Conservation (phyloP, 2,113 vertebrate genomes). For the Mystacornis crossleyi region DNA sequence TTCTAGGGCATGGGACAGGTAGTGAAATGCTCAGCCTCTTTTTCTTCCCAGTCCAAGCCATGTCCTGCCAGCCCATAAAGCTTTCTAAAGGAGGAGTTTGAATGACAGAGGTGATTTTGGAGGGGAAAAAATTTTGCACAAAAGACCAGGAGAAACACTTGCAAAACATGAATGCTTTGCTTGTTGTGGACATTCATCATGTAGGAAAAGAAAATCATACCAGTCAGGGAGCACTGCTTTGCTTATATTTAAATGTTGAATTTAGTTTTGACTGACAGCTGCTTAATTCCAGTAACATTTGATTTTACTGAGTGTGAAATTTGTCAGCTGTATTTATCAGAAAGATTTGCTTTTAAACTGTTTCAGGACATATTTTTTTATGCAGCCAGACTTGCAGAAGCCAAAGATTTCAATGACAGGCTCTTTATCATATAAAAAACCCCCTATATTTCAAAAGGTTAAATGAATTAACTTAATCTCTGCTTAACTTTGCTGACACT, state of each 20-base stretch:
- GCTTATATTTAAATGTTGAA: background rate
- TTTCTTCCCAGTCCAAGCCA: background rate
- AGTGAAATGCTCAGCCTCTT: background rate
- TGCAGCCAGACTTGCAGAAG: background rate
- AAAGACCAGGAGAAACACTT: background rate
- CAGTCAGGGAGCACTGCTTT: background rate
- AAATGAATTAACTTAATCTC: background rate
- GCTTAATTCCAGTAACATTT: background rate
- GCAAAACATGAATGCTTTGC: background rate
- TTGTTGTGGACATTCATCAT: background rate
- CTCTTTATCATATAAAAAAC: background rate
- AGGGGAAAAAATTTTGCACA: background rate
- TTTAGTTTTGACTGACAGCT: background rate
- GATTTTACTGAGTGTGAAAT: background rate
- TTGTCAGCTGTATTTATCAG: background rate
- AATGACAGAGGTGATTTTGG: background rate
- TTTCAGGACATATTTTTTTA: background rate
- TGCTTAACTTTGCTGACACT: background rate
- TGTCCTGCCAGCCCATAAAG: rapidly evolving
- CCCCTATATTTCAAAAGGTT: background rate
- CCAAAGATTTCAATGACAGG: background rate
- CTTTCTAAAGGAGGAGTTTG: background rate
- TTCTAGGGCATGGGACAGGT: background rate
- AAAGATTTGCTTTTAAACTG: background rate
- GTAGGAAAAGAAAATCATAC: background rate